Percentiles rank a stretch among this genome's conserved stretches.
Conservation (phyloP, 2,888 invertebrate genomes). For the Pollenia labialis region DNA sequence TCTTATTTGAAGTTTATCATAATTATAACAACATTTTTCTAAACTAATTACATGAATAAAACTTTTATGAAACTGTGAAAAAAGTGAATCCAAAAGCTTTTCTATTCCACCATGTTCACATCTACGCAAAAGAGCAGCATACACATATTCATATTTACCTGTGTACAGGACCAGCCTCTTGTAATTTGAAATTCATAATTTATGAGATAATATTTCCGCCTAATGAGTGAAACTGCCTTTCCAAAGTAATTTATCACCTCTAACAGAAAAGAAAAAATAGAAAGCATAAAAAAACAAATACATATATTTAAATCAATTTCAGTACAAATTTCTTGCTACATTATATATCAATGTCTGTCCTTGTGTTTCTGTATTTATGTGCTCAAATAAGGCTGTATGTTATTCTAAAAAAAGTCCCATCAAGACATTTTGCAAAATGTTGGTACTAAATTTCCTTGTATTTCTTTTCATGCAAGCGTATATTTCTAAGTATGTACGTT, state of each 20-base stretch:
- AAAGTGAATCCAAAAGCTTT: not conserved
- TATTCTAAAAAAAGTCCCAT: not conserved
- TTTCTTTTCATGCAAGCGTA: not conserved
- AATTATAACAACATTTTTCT: slow-evolving; percentile 10
- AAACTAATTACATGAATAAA: slow-evolving; percentile 6
- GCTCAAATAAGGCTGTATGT: not conserved
- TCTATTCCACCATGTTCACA: not conserved
- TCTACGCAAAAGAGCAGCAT: not conserved
- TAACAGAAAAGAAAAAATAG: not conserved
- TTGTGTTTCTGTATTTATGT: slow-evolving; percentile 19
- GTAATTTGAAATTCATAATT: slow-evolving; percentile 50
- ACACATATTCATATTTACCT: not conserved
- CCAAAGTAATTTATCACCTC: slow-evolving; percentile 54
- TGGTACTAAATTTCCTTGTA: not conserved
- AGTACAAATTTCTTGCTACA: slow-evolving; percentile 16
- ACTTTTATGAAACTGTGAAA: not conserved
- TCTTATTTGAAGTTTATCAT: not conserved
- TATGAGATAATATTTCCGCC: slow-evolving; percentile 51
- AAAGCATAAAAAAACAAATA: slow-evolving; percentile 29
- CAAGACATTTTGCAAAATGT: slow-evolving; percentile 38
- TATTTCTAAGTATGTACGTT: not conserved
- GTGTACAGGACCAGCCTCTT: slow-evolving; percentile 11
- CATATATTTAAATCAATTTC: slow-evolving; percentile 67
- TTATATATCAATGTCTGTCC: slow-evolving; percentile 6
- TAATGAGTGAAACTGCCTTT: slow-evolving; percentile 60